Evolutionary conservation across 2,888 invertebrate genomes (phyloP).

Genomic region (Caenorhabditis japonica): DNA sequence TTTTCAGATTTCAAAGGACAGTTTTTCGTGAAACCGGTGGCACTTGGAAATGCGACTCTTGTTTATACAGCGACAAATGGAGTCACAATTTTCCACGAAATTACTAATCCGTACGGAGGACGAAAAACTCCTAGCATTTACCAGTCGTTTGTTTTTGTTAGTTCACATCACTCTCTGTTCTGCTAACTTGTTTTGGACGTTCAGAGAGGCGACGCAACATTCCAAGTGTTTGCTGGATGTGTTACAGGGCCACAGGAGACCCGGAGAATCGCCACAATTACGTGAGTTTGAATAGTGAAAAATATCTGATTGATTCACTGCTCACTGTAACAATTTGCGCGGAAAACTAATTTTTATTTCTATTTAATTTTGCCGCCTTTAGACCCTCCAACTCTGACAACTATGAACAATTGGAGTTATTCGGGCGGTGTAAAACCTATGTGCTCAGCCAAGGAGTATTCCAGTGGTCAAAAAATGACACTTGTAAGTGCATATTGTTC

Average conservation of each 20-base stretch:
- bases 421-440: slow-evolving; percentile 22
- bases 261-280: slow-evolving; percentile 19
- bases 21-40: neutral
- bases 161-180: no score
- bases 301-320: neutral
- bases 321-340: neutral
- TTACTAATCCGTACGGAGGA: neutral
- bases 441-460: slow-evolving; percentile 26
- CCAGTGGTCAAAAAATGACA: slow-evolving; percentile 7
- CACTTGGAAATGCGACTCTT: neutral
- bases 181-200: no score
- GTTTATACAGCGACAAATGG: slow-evolving; percentile 22
- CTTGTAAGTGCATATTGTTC: neutral
- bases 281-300: slow-evolving; percentile 4
- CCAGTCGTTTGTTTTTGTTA: slow-evolving; percentile 9
- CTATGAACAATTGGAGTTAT: slow-evolving; percentile 18
- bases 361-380: neutral
- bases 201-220: slow-evolving; percentile 23
- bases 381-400: slow-evolving; percentile 16
- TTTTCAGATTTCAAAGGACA: slow-evolving; percentile 8
- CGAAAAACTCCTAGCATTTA: neutral
- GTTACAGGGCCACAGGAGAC: neutral
- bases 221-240: slow-evolving; percentile 30
- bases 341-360: neutral
- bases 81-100: slow-evolving; percentile 14